Evolutionary conservation across 2,113 vertebrate species (phyloP).

Genomic region (Tylochromis polylepis): DNA sequence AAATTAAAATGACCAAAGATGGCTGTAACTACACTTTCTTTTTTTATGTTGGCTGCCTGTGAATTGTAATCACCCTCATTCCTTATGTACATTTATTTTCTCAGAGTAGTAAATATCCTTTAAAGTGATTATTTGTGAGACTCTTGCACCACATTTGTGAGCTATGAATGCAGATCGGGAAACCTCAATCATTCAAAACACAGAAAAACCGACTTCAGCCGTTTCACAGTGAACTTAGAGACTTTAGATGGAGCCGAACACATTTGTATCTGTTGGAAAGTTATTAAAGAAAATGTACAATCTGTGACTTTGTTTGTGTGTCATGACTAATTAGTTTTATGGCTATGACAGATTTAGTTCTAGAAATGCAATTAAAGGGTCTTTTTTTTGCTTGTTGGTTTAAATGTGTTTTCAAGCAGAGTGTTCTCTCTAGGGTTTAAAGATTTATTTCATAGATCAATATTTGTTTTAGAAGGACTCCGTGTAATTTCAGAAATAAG

Average conservation of each 20-base stretch:
- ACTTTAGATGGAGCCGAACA: conserved; percentile 46
- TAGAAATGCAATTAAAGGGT: not conserved
- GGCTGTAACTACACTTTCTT: not conserved
- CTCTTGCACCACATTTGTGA: not conserved
- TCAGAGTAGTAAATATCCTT: not conserved
- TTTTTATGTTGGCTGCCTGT: not conserved
- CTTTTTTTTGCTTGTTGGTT: not conserved
- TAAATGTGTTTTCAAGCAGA: not conserved
- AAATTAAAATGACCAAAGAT: conserved; percentile 31
- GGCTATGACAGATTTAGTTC: not conserved
- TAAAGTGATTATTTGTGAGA: not conserved
- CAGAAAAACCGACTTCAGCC: conserved; percentile 36
- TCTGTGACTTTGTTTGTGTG: not conserved
- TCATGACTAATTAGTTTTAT: not conserved
- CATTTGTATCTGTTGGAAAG: conserved; percentile 67
- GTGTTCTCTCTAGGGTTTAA: not conserved
- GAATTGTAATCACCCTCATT: not conserved
- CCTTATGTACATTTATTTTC: not conserved
- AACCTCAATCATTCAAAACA: conserved; percentile 15
- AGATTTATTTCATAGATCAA: not conserved
- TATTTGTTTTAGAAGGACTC: not conserved
- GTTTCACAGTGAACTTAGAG: conserved; percentile 42
- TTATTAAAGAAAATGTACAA: conserved; percentile 58
- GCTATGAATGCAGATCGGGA: not conserved
- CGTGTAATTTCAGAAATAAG: not conserved